Percentiles rank a stretch among this genome's conserved stretches.
Evolutionary conservation across 2,113 vertebrate genomes (phyloP).

Genomic region (Leptodactylus fuscus): DNA sequence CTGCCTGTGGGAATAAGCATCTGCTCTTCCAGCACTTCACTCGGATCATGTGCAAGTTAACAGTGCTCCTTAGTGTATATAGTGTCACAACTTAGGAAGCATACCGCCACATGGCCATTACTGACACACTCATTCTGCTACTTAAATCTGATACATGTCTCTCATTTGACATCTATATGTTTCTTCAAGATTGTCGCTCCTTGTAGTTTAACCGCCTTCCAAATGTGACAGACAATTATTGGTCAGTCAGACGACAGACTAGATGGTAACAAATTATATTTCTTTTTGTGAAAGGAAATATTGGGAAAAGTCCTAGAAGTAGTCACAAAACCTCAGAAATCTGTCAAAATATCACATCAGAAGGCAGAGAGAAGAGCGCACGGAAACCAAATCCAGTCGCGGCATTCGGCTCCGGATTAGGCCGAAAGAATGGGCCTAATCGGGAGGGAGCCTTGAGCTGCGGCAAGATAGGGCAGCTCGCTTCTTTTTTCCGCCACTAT

Average conservation of each 20-base stretch:
- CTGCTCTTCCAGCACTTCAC: constrained; percentile 2
- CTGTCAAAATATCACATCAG: too few species aligned
- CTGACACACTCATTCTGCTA: neutral
- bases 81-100: neutral
- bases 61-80: neutral
- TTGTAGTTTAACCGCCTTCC: neutral
- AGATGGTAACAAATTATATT: neutral
- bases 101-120: neutral
- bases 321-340: too few species aligned
- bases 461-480: too few species aligned
- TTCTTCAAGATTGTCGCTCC: too few species aligned
- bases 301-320: neutral
- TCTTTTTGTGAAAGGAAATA: neutral
- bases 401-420: too few species aligned
- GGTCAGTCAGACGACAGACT: neutral
- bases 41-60: neutral
- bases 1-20: constrained; percentile 29
- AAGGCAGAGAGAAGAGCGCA: too few species aligned
- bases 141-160: neutral
- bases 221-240: neutral
- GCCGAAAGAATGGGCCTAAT: too few species aligned
- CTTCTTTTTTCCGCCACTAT: too few species aligned
- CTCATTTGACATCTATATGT: neutral
- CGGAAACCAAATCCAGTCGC: too few species aligned
- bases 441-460: too few species aligned